phyloP scores from a whole-genome alignment of 2,113 vertebrate species.

The human (Homo sapiens) region GRCh38 chr11:93798501-93799000 shows the following conservation, averaged over 20 bases:
- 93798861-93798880: neutral
- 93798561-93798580: neutral
- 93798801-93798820: neutral
- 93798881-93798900: neutral
- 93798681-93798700: neutral
- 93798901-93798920: neutral
- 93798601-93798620: neutral
- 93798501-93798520: neutral
- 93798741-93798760: neutral
- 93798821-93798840: neutral
- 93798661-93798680: neutral
- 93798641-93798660: neutral
- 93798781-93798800: neutral
- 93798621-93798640: neutral
- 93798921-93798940: neutral
- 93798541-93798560: neutral
- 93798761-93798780: neutral
- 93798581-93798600: neutral
- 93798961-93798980: neutral
- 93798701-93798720: neutral
- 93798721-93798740: neutral
- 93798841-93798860: neutral
- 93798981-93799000: slow-evolving; percentile 23
- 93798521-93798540: neutral
- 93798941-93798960: neutral